Conservation (phyloP, 2,888 invertebrate species). For the Lithosia quadra region DNA sequence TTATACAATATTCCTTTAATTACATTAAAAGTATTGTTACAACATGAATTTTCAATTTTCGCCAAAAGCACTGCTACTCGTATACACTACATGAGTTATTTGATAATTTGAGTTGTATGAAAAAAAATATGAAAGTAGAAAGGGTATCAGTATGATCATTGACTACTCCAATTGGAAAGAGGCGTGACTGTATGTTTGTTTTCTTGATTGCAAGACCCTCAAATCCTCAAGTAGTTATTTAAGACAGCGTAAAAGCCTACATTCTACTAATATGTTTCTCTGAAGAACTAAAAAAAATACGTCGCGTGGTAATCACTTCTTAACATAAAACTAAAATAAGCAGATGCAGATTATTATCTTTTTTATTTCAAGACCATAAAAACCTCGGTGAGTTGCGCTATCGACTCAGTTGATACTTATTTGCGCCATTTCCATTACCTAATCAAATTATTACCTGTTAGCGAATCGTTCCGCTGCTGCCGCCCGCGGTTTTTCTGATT, state of each 20-base stretch:
- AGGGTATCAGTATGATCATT: background rate
- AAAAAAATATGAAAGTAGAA: background rate
- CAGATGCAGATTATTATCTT: slow-evolving; percentile 5
- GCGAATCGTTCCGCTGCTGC: slow-evolving; percentile 46
- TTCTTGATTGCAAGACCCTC: background rate
- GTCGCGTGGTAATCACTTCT: background rate
- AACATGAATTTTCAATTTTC: too few relatives aligned
- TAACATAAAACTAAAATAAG: slow-evolving; percentile 33
- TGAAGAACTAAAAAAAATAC: background rate
- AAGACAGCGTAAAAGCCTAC: background rate
- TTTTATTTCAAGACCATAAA: slow-evolving; percentile 31
- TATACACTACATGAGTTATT: too few relatives aligned
- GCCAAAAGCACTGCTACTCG: too few relatives aligned
- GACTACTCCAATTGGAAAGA: background rate
- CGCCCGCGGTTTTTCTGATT: slow-evolving; percentile 45
- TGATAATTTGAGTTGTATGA: too few relatives aligned
- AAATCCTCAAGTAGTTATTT: background rate
- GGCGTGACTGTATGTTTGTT: background rate
- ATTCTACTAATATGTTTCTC: background rate
- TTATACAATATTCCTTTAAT: too few relatives aligned
- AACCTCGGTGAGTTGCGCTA: slow-evolving; percentile 36
- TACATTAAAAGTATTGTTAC: too few relatives aligned
- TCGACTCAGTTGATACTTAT: slow-evolving; percentile 41
- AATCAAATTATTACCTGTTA: slow-evolving; percentile 52
- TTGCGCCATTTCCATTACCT: slow-evolving; percentile 49